Conservation (phyloP, 2,888 invertebrate genomes). For the Megaustenia siamemsis region DNA sequence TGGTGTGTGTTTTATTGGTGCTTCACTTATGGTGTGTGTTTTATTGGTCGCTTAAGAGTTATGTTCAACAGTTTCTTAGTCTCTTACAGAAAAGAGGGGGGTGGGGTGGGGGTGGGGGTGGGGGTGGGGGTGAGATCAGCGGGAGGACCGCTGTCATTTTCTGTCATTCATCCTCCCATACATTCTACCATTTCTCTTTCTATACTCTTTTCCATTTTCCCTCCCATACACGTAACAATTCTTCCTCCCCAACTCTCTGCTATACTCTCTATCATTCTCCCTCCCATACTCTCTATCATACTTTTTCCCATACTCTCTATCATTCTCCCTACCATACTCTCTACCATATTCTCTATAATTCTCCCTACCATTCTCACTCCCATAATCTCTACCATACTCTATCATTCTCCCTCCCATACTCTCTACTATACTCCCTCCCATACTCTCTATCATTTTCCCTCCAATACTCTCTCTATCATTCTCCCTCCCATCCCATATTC, state of each 20-base stretch:
- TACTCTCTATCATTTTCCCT: not conserved
- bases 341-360: not conserved
- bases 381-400: not conserved
- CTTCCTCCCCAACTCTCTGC: not conserved
- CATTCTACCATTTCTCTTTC: not conserved
- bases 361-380: not conserved
- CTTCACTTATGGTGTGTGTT: too few relatives aligned
- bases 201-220: not conserved
- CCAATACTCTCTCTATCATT: not conserved
- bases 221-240: not conserved
- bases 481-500: not conserved
- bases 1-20: too few relatives aligned
- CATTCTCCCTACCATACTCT: not conserved
- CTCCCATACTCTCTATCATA: not conserved
- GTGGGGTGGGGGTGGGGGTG: too few relatives aligned
- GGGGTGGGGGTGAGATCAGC: too few relatives aligned
- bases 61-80: too few relatives aligned
- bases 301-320: not conserved
- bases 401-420: not conserved
- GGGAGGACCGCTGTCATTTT: not conserved
- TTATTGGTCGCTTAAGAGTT: too few relatives aligned
- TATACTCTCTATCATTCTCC: not conserved
- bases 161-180: not conserved
- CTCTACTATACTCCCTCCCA: too few relatives aligned
- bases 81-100: too few relatives aligned